Conservation (phyloP, 92 coral and sea anemone genomes). For the Epizoanthus ramosus region DNA sequence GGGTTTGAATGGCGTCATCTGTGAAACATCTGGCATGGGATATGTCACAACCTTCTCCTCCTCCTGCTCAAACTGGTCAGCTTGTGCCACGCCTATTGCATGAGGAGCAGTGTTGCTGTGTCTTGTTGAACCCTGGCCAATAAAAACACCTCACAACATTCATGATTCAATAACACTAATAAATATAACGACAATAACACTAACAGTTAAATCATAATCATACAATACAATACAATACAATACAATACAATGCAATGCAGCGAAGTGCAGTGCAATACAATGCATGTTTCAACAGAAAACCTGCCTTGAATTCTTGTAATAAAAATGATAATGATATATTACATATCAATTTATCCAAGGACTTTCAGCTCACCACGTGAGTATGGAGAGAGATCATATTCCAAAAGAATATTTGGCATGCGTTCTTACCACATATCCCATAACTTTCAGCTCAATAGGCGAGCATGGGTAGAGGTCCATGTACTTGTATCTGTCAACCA, state of each 20-base stretch:
- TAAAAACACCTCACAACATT: background rate
- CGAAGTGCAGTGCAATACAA: no score
- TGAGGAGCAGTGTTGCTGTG: constrained; percentile 44
- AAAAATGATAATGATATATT: no score
- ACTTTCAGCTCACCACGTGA: no score
- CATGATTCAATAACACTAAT: background rate
- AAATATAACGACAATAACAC: background rate
- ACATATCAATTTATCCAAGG: no score
- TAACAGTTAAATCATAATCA: no score
- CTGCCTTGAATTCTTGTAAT: no score
- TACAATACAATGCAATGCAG: no score
- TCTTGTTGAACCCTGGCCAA: constrained; percentile 66
- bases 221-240: no score
- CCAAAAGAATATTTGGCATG: background rate
- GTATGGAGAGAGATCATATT: background rate
- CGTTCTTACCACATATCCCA: constrained; percentile 90
- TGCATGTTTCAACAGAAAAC: no score
- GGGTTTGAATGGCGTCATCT: constrained; percentile 99
- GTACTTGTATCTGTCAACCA: constrained; percentile 95
- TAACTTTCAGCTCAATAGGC: constrained; percentile 78
- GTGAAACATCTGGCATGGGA: constrained; percentile 82
- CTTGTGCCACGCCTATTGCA: constrained; percentile 25
- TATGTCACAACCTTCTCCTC: constrained; percentile 75
- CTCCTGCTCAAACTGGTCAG: constrained; percentile 57
- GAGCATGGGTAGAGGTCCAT: constrained; percentile 92